Percentiles rank a stretch among this genome's conserved stretches.
These are phyloP conservation scores for Megaleporinus macrocephalus DNA, from an alignment of 2,113 vertebrate species.

Conservation along the genomic window DNA sequence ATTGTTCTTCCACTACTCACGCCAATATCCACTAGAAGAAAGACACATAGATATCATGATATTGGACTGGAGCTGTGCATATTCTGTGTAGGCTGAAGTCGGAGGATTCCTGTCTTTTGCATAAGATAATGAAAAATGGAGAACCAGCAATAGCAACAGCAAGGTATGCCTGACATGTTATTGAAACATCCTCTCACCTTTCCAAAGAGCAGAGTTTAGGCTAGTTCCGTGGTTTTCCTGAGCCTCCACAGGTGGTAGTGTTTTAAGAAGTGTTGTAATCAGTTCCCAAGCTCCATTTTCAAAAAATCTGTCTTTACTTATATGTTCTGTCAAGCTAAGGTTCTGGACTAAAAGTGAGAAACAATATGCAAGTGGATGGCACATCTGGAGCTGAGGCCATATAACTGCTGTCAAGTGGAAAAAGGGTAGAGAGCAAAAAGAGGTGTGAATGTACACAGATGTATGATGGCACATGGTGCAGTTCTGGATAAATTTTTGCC, in stretches of 20 bases:
- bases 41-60: not conserved
- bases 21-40: not conserved
- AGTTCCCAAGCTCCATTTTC: not conserved
- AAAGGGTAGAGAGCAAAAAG: slow-evolving; percentile 11
- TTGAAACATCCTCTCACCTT: slow-evolving; percentile 4
- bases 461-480: not conserved
- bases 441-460: not conserved
- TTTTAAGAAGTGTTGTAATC: not conserved
- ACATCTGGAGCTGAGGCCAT: slow-evolving; percentile 15
- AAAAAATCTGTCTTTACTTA: slow-evolving; percentile 14
- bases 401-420: slow-evolving; percentile 9
- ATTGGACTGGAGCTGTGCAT: not conserved
- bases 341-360: not conserved
- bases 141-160: not conserved
- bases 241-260: not conserved
- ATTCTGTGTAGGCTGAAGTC: not conserved
- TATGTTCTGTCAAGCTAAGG: not conserved
- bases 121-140: not conserved
- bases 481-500: no score
- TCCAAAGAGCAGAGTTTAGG: not conserved
- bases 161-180: not conserved
- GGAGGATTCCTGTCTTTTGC: no score
- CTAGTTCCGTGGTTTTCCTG: not conserved
- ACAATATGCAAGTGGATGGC: not conserved
- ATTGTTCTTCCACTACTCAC: not conserved